phyloP scores from a whole-genome alignment of 2,888 invertebrate genomes.

The Leptopilina drosophilae region DNA sequence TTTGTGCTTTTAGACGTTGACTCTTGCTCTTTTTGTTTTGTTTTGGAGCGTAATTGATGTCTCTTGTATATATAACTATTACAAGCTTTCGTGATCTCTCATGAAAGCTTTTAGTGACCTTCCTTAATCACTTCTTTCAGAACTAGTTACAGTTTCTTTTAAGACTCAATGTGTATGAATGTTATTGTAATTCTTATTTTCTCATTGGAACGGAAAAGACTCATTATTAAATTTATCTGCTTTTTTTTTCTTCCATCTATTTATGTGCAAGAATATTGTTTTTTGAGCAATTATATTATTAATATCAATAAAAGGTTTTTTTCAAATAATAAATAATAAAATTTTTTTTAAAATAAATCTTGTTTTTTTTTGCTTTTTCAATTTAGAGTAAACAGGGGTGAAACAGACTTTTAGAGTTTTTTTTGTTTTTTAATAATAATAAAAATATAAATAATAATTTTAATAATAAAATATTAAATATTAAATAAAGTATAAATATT shows the following conservation, averaged over 20 bases:
- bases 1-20: no score
- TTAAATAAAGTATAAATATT: no score
- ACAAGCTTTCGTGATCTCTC: constrained; percentile 19
- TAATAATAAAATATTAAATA: no score
- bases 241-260: background rate
- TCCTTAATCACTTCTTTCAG: constrained; percentile 41
- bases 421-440: no score
- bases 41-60: constrained; percentile 19
- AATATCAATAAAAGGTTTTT: background rate
- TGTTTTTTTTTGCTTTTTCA: no score
- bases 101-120: constrained; percentile 36
- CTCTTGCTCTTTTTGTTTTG: background rate
- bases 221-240: background rate
- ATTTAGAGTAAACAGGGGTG: no score
- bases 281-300: background rate
- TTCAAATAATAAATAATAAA: no score
- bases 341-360: no score
- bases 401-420: no score
- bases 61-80: constrained; percentile 21
- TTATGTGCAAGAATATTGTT: no score
- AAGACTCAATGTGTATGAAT: background rate
- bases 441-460: no score
- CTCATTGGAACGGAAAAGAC: constrained; percentile 6
- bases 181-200: constrained; percentile 9
- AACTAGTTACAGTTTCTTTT: constrained; percentile 5